These are phyloP conservation scores for Tarsius wallacei DNA, from an alignment of 2,797 vertebrate genomes.

Conservation along the genomic window DNA sequence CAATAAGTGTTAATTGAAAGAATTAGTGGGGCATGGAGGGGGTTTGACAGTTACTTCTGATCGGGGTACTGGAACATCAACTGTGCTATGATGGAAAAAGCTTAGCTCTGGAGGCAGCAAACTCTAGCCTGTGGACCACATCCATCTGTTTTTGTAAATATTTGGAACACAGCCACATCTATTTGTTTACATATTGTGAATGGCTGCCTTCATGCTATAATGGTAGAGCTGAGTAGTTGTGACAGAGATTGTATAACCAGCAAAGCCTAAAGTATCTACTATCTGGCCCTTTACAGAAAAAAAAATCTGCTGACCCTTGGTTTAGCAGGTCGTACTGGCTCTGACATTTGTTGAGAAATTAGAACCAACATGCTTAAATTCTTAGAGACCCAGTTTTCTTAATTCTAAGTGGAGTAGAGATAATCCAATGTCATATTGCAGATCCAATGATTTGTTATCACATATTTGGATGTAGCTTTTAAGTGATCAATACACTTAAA, in stretches of 20 bases:
- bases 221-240: not conserved
- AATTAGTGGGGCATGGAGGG: not conserved
- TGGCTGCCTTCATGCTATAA: not conserved
- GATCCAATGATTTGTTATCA: not conserved
- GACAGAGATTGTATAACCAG: not conserved
- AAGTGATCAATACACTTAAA: not conserved
- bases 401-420: not conserved
- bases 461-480: not conserved
- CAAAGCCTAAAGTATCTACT: not conserved
- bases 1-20: not conserved
- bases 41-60: not conserved
- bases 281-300: not conserved
- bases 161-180: not conserved
- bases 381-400: not conserved
- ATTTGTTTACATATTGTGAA: not conserved
- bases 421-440: not conserved
- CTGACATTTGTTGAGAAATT: not conserved
- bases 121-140: not conserved
- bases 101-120: not conserved
- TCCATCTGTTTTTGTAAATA: slow-evolving; percentile 8
- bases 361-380: not conserved
- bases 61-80: not conserved
- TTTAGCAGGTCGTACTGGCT: not conserved
- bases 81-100: not conserved
- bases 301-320: not conserved